A percentile compares a stretch with the other conserved stretches of the same genome.
phyloP scores from a whole-genome alignment of 2,113 vertebrate species.

The Falcunculus frontatus region DNA sequence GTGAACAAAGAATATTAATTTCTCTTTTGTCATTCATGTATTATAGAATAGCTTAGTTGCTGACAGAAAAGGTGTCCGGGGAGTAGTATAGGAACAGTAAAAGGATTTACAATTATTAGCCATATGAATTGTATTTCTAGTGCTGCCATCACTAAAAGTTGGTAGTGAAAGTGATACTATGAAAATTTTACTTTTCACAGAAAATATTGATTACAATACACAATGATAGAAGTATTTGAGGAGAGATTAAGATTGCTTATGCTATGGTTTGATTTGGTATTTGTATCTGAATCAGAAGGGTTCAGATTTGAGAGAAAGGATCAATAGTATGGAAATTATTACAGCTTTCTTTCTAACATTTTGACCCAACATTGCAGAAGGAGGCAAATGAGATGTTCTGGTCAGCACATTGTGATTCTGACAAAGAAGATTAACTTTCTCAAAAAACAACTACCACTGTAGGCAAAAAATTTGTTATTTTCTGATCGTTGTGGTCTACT shows the following conservation, averaged over 20 bases:
- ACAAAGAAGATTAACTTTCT: neutral
- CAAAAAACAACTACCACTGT: neutral
- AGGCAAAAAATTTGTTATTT: neutral
- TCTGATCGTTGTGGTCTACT: neutral
- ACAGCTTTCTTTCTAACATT: neutral
- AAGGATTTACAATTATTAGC: neutral
- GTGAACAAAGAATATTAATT: constrained; percentile 7
- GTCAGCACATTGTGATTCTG: neutral
- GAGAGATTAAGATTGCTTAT: neutral
- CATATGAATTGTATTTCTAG: neutral
- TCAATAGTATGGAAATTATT: neutral
- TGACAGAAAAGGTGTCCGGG: neutral
- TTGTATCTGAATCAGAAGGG: neutral
- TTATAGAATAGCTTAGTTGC: neutral
- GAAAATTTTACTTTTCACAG: neutral
- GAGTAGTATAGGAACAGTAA: neutral
- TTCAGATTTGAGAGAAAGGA: neutral
- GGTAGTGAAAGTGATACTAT: neutral
- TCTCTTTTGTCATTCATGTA: neutral
- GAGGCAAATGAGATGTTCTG: neutral
- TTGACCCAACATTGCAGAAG: neutral
- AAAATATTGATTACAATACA: neutral
- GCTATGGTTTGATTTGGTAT: neutral
- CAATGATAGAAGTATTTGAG: neutral
- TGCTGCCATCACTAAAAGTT: neutral